These are phyloP conservation scores for mouse (Mus musculus) DNA, from an alignment of 2,113 vertebrate genomes.

Conservation along the genomic window DNA sequence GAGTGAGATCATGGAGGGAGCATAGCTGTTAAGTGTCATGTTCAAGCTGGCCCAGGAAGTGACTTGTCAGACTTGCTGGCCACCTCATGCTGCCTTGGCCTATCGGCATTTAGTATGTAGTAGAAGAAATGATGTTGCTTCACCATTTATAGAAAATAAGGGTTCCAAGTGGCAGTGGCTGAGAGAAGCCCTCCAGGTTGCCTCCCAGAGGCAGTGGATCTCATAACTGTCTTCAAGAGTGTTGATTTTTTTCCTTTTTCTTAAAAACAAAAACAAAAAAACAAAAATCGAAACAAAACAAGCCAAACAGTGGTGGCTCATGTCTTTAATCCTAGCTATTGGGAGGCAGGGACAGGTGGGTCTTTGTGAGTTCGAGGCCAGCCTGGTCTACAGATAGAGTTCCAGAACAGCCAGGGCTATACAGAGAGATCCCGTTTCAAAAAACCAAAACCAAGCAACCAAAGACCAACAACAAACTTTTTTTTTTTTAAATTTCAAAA, in stretches of 20 bases:
- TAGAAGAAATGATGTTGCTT: constrained; percentile 36
- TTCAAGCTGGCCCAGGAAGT: constrained; percentile 45
- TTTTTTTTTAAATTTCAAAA: neutral
- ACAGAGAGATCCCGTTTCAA: too few species aligned
- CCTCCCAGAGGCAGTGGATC: neutral
- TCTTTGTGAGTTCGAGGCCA: neutral
- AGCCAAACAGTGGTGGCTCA: neutral
- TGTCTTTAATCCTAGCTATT: neutral
- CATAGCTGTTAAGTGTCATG: constrained; percentile 14
- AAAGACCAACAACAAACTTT: neutral
- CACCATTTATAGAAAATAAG: neutral
- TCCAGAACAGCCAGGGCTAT: too few species aligned
- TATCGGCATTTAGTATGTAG: neutral
- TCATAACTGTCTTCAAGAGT: neutral
- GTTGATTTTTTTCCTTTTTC: neutral
- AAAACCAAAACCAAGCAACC: neutral
- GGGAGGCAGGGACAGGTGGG: too few species aligned
- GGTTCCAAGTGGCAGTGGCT: neutral
- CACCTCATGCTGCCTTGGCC: neutral
- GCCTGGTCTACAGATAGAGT: neutral
- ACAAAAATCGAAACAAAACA: neutral
- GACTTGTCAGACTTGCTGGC: constrained; percentile 4
- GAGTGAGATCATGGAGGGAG: constrained; percentile 55
- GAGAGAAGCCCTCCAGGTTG: neutral
- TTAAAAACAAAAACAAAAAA: neutral